Evolutionary conservation across 2,888 invertebrate genomes (phyloP), one percentile per base, ranked within the genome.

Genomic region (Amblyjoppa proteus): DNA sequence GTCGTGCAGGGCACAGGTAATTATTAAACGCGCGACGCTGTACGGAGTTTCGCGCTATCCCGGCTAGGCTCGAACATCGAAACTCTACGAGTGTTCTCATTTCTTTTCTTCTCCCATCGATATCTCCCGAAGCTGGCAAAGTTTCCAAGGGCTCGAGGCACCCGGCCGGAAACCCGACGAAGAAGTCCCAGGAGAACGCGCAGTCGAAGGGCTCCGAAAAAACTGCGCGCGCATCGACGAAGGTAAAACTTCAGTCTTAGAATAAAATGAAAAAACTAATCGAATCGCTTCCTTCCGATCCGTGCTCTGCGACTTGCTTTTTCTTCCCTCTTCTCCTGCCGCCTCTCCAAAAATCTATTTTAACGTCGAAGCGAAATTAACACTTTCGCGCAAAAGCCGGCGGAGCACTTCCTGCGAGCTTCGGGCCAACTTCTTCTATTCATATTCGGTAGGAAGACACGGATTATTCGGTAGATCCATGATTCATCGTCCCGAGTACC

Each of bases 111-210:
- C 31, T 64, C 7, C 6, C 31, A 6, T 4, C 45, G 45, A 64
- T 16, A 5, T 34, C 31, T 34, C 3, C 31, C 64, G 64, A 64
- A 85, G 85, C 76, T 69, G 85, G 85, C 49, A 85, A 69, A 80
- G 61, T 85, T 20, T 74, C 80, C 5, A 85, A 85, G 68, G 64
- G 79, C 51, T 41, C 85, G 79, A 76, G 83, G 66, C 79, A 83
- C 58, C 71, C 61, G 61, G 61, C 58, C 68, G 85, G 83, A 53
- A 85, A 64, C 41, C 41, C 69, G 34, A 73, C 41, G 68, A 85
- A 80, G 53, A 83, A 69, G 38, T 45, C 79, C 38, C 53, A 76
- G 80, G 85, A 80, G 61, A 58, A 53, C 68, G 61, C 38, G 70
- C 83, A 68, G 28, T 20, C 73, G 28, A 80, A 51, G 61, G 61